phyloP scores from a whole-genome alignment of 2,797 vertebrate genomes.

The Clarias pachynema region DNA sequence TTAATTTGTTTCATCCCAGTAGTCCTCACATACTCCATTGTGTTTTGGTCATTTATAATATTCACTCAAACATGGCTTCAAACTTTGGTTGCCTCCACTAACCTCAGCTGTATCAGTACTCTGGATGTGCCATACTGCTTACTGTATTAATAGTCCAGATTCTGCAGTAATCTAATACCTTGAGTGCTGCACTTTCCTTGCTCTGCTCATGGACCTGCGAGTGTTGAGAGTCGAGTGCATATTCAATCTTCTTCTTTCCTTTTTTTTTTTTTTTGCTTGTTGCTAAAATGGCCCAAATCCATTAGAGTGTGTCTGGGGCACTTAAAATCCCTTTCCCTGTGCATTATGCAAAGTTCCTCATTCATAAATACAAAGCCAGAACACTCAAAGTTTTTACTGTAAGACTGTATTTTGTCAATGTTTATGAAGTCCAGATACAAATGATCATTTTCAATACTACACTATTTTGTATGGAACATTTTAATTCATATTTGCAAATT shows the following conservation, averaged over 20 bases:
- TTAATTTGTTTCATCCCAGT: not conserved
- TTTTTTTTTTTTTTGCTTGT: not conserved
- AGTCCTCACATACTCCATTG: too few relatives aligned
- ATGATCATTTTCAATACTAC: too few relatives aligned
- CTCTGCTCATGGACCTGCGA: not conserved
- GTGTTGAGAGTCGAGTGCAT: not conserved
- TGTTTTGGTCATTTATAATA: not conserved
- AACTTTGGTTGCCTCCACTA: not conserved
- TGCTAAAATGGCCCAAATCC: constrained; percentile 16
- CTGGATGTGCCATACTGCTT: not conserved
- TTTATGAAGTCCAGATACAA: not conserved
- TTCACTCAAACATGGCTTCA: not conserved
- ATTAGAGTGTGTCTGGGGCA: constrained; percentile 4
- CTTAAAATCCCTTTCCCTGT: not conserved
- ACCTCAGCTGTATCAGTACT: not conserved
- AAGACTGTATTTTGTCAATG: not conserved
- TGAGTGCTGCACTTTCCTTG: constrained; percentile 13
- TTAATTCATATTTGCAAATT: not conserved
- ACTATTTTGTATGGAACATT: not conserved
- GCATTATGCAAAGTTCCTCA: not conserved
- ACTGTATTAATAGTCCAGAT: constrained; percentile 6
- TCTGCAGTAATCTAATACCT: not conserved
- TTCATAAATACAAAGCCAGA: not conserved
- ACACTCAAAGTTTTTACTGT: not conserved
- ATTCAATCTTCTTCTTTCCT: not conserved